Base-by-base conservation (phyloP, 2,113 vertebrate species). In the Dolichallabes microphthalmus region DNA sequence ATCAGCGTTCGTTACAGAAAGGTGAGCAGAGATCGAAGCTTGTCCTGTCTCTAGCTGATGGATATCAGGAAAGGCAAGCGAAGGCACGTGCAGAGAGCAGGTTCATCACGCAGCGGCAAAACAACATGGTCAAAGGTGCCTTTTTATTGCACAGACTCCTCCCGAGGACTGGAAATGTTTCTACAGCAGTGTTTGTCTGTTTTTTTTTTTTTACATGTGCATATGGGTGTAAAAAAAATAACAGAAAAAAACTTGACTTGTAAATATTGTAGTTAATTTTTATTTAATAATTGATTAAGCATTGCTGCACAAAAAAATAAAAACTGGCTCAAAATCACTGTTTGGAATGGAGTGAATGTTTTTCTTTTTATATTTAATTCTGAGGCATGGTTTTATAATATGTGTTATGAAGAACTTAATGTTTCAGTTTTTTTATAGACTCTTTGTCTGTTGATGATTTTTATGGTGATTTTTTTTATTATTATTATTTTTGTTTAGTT, bases 261-360 rank as follows among this genome's bases (percentile, higher is more conserved):
- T 95, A 94, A 90, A 94, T 94, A 93, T 64, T 94, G 92, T 95
- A 94, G 91, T 85, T 90, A 91, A 39, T 89, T 88, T 88, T 90
- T 94, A 95, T 95, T 95, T 94, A 94, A 95, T 84, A 87, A 93
- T 82, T 68, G 85, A 90, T 80, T 78, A 73, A 79, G 75, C 64
- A 52, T 86, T 87, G 52, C 82, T 69, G 66, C 83, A 63, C 71
- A 74, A 79, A 85, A 85, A 92, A 80, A 60, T 45, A 13, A 76
- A 30, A 76, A n/a, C 10, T 25, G 10, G 3, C 2, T 63, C 17
- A 64, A 32, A 25, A 2, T 11, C 1, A 45, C 2, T 61, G 64
- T 77, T 52, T 39, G 50, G 8, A 50, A 68, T 25, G 32, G 12
- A 50, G 52, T 58, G 22, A 19, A 22, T 25, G 5, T 35, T 82